A percentile compares a stretch with the other conserved stretches of the same genome.
Evolutionary conservation across 2,113 vertebrate genomes (phyloP).

Genomic region (Delphinapterus leucas): DNA sequence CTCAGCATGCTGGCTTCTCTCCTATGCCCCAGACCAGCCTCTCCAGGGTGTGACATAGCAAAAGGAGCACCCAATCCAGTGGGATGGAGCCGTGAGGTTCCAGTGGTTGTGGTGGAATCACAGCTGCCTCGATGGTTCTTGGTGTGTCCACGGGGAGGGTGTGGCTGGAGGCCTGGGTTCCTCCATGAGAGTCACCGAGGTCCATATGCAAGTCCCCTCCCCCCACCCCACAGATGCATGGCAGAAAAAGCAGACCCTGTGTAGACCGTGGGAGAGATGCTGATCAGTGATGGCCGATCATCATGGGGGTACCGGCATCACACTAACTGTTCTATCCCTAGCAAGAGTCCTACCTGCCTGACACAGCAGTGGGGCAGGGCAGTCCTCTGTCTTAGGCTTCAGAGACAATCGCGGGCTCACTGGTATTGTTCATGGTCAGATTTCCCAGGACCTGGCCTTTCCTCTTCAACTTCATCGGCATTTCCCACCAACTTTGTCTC

Average conservation of each 20-base stretch:
- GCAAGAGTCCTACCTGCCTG: not conserved
- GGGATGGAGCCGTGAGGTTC: not conserved
- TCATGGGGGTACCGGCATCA: accelerated
- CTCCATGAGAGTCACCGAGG: not conserved
- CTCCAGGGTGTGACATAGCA: not conserved
- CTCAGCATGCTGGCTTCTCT: not conserved
- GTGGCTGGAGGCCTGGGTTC: not conserved
- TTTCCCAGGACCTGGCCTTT: not conserved
- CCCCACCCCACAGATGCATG: not conserved
- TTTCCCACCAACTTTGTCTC: not conserved
- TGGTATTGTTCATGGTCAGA: not conserved
- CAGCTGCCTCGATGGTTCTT: not conserved
- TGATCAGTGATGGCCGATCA: not conserved
- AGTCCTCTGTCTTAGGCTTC: not conserved
- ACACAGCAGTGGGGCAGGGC: accelerated
- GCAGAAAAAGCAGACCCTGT: not conserved
- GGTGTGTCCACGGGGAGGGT: accelerated
- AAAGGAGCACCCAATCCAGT: not conserved
- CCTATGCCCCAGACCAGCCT: not conserved
- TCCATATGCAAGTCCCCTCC: accelerated
- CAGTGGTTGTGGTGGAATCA: not conserved
- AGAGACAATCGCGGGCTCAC: not conserved
- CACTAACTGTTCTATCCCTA: too few relatives aligned
- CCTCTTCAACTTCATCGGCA: not conserved
- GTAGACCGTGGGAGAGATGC: not conserved